Conservation (phyloP, 2,797 vertebrate species). For the Octomys mimax region DNA sequence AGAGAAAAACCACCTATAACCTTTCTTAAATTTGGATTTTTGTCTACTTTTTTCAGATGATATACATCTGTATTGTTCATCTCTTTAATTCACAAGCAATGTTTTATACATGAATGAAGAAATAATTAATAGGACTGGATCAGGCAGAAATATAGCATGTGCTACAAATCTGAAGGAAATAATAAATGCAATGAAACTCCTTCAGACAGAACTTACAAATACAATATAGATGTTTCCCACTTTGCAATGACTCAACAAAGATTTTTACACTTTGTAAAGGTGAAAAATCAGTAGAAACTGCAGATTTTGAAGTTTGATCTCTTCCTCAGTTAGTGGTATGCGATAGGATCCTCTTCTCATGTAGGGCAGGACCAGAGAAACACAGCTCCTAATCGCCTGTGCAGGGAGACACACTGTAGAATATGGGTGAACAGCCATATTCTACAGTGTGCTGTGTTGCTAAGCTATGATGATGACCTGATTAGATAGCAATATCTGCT, state of each 20-base stretch:
- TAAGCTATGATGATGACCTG: no score
- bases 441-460: no score
- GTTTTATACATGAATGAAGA: conserved; percentile 25
- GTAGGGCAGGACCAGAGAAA: not conserved
- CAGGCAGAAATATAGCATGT: conserved; percentile 51
- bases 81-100: conserved; percentile 18
- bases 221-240: not conserved
- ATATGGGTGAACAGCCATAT: not conserved
- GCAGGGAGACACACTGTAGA: not conserved
- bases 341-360: not conserved
- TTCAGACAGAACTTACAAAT: not conserved
- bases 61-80: not conserved
- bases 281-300: not conserved
- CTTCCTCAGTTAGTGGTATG: not conserved
- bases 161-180: conserved; percentile 58
- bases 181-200: not conserved
- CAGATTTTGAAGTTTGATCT: not conserved
- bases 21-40: conserved; percentile 51
- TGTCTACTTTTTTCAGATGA: not conserved
- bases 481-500: not conserved
- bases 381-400: not conserved
- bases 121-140: conserved; percentile 37
- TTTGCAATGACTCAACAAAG: not conserved
- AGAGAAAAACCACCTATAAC: conserved; percentile 18
- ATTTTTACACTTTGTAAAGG: not conserved